Evolutionary conservation across 2,113 vertebrate species (phyloP), one percentile per base, ranked within the genome.

Genomic region (Poeciliopsis prolifica): DNA sequence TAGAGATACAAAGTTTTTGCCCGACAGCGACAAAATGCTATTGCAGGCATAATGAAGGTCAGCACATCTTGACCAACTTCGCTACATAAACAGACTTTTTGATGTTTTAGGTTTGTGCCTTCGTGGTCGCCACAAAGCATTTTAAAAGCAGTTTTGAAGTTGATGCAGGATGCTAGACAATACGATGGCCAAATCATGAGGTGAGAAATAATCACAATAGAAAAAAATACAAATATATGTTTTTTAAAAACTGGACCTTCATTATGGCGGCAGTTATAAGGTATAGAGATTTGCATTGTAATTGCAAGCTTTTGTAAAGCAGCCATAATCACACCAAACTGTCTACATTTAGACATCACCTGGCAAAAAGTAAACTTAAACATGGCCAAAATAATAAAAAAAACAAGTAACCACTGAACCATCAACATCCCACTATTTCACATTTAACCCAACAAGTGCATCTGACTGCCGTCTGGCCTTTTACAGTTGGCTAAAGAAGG

Each of bases 401-500:
- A 76, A 65, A 67, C 19, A 76, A 70, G 70, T 14, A 40, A 4
- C 22, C 68, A 44, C 65, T 82, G 64, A 73, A 40, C 75, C 30
- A 83, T 33, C 65, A 58, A 67, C 54, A 42, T 74, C 61, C 51
- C 77, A 79, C 65, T 75, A 42, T 31, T 83, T 83, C 1, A 2
- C 30, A 61, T 76, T 72, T 80, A 82, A 79, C 79, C 54, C 73
- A 83, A 72, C 61, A 72, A 86, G 77, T 82, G 78, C 76, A 83
- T 73, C 24, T 81, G 80, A 88, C 62, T 85, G 79, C 79, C 65
- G 73, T 78, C 79, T 63, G 72, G 68, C 71, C 74, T 70, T 81
- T 80, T 73, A 79, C 84, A 77, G 72, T 48, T 68, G 74, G 70
- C 79, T 78, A 85, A 82, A 81, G 77, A 71, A 80, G 85, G 75